Evolutionary conservation across 2,888 invertebrate species (phyloP).

Genomic region (Antheraea yamamai): DNA sequence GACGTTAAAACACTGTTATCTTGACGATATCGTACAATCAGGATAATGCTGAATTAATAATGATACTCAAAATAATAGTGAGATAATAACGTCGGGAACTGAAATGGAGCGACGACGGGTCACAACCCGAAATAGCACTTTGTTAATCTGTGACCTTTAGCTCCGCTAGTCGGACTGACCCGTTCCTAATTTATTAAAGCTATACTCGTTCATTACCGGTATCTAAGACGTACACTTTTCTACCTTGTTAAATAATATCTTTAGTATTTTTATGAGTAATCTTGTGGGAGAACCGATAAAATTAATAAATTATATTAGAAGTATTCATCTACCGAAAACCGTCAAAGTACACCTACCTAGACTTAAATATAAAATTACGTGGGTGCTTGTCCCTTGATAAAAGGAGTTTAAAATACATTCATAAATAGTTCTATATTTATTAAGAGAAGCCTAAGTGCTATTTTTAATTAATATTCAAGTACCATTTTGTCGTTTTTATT

Average conservation of each 20-base stretch:
- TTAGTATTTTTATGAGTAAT: slow-evolving; percentile 21
- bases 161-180: slow-evolving; percentile 55
- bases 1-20: not conserved
- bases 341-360: slow-evolving; percentile 8
- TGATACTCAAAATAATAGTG: slow-evolving; percentile 40
- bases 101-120: slow-evolving; percentile 64
- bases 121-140: slow-evolving; percentile 67
- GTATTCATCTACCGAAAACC: not conserved
- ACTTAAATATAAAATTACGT: not conserved
- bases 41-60: slow-evolving; percentile 14
- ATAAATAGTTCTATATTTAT: too few relatives aligned
- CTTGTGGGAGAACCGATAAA: not conserved
- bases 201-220: slow-evolving; percentile 50
- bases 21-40: not conserved
- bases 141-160: slow-evolving; percentile 76
- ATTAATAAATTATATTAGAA: not conserved
- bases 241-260: slow-evolving; percentile 36
- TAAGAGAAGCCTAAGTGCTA: slow-evolving; percentile 2
- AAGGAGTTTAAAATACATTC: not conserved
- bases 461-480: not conserved
- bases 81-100: slow-evolving; percentile 50
- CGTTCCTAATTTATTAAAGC: slow-evolving; percentile 70
- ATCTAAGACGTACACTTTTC: slow-evolving; percentile 33
- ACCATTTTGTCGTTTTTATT: not conserved
- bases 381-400: not conserved